These are phyloP conservation scores for Hypolimnas misippus DNA, from an alignment of 2,888 invertebrate species.

Conservation along the genomic window DNA sequence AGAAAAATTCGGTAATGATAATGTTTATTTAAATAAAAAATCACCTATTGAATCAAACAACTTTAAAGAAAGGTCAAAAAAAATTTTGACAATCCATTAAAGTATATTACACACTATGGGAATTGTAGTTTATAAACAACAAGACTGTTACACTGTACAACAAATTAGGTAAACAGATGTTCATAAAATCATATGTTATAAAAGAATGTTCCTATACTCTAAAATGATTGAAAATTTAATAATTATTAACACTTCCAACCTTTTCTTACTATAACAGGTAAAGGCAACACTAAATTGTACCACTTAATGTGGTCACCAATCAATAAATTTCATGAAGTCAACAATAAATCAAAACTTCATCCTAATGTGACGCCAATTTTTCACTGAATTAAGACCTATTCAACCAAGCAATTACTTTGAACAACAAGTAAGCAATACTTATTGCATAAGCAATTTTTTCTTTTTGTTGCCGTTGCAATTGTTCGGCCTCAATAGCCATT, in stretches of 20 bases:
- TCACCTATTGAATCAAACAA: slow-evolving; percentile 60
- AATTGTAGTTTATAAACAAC: slow-evolving; percentile 42
- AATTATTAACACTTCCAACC: slow-evolving; percentile 57
- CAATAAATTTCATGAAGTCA: slow-evolving; percentile 62
- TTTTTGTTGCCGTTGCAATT: slow-evolving; percentile 91
- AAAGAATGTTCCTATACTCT: slow-evolving; percentile 75
- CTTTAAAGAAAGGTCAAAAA: slow-evolving; percentile 48
- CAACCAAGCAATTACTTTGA: slow-evolving; percentile 94
- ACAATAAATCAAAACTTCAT: slow-evolving; percentile 68
- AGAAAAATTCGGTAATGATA: slow-evolving; percentile 7
- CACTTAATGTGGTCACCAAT: slow-evolving; percentile 30
- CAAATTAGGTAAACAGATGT: slow-evolving; percentile 45
- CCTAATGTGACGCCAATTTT: slow-evolving; percentile 57
- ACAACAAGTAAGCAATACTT: slow-evolving; percentile 92
- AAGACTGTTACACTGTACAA: slow-evolving; percentile 66
- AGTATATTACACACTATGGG: slow-evolving; percentile 53
- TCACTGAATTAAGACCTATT: slow-evolving; percentile 72
- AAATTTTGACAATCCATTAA: slow-evolving; percentile 66
- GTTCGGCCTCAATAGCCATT: slow-evolving; percentile 93
- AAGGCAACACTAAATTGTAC: slow-evolving; percentile 27
- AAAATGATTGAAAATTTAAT: slow-evolving; percentile 60
- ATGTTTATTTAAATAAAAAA: slow-evolving; percentile 70
- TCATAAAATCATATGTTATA: slow-evolving; percentile 58
- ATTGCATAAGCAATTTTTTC: slow-evolving; percentile 94
- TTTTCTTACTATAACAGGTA: slow-evolving; percentile 17